Percentiles rank a stretch among this genome's conserved stretches.
Evolutionary conservation across 1,140 invertebrate species (phyloP).

Genomic region (Armadillidium nasatum): DNA sequence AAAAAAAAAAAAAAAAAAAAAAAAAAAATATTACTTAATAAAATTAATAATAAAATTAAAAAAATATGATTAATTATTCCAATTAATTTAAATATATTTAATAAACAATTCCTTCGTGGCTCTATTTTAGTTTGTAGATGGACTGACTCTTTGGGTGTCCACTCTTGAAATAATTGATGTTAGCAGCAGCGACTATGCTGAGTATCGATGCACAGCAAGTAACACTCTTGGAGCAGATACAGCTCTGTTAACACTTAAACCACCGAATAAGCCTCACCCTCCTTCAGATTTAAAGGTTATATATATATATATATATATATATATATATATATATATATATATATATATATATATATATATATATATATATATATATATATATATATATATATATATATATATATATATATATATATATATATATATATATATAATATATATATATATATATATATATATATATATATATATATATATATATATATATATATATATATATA

Average conservation of each 20-base stretch:
- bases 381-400: conserved; percentile 15
- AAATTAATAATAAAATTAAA: too few relatives aligned
- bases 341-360: conserved; percentile 7
- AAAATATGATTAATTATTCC: too few relatives aligned
- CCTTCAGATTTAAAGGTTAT: neutral
- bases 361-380: conserved; percentile 10
- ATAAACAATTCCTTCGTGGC: too few relatives aligned
- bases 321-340: conserved; percentile 15
- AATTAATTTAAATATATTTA: too few relatives aligned
- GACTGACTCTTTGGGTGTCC: neutral
- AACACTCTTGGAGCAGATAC: neutral
- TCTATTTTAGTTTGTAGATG: neutral
- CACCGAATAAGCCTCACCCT: neutral
- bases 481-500: too few relatives aligned
- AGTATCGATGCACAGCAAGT: neutral
- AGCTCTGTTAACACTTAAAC: neutral
- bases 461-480: too few relatives aligned
- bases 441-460: too few relatives aligned
- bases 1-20: too few relatives aligned
- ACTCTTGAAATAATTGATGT: neutral
- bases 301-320: neutral
- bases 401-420: neutral
- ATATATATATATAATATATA: neutral
- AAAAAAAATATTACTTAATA: too few relatives aligned
- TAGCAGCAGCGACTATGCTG: neutral